Conservation (phyloP, 2,797 vertebrate genomes). For the Aselliscus stoliczkanus region DNA sequence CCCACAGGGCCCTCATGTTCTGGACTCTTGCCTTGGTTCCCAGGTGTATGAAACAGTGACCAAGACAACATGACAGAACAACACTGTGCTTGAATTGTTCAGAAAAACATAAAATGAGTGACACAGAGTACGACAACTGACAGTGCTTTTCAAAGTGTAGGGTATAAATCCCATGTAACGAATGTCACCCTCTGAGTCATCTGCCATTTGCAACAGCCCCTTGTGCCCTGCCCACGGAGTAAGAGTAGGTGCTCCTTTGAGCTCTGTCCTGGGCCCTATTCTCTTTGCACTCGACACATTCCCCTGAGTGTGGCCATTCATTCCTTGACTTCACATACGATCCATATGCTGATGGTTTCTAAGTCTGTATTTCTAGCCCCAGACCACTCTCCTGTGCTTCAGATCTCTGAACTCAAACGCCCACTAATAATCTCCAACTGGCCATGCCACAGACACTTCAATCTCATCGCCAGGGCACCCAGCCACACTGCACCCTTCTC, state of each 20-base stretch:
- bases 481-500: neutral
- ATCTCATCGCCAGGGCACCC: neutral
- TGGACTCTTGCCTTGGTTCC: neutral
- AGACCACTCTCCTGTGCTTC: neutral
- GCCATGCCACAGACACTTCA: neutral
- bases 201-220: neutral
- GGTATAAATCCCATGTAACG: neutral
- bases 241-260: neutral
- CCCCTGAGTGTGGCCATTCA: neutral
- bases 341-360: neutral
- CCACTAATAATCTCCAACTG: neutral
- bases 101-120: neutral
- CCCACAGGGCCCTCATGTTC: neutral
- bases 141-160: neutral
- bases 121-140: neutral
- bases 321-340: neutral
- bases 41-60: neutral
- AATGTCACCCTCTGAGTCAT: neutral
- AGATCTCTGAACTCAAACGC: neutral
- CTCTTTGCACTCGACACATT: neutral
- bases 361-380: neutral
- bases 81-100: neutral
- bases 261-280: neutral
- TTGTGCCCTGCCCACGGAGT: neutral
- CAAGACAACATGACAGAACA: neutral